Evolutionary conservation across 1,140 invertebrate species (phyloP).

Genomic region (Bombus waltoni): DNA sequence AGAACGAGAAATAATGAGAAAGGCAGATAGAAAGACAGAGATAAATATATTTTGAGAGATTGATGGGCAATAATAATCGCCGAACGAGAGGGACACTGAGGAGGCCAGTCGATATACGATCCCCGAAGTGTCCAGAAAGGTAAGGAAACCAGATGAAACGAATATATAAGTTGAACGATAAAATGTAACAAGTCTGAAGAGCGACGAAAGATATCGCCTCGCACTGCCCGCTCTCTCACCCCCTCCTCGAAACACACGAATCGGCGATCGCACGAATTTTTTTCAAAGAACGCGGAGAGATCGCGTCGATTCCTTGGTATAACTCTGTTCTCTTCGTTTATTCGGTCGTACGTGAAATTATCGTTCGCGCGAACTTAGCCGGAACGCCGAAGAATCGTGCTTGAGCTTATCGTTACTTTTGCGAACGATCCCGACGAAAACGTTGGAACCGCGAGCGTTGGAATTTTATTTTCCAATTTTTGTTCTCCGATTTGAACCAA

Average conservation of each 20-base stretch:
- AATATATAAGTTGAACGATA: conserved; percentile 20
- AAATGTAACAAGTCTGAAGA: conserved; percentile 38
- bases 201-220: conserved; percentile 65
- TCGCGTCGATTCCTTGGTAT: not conserved
- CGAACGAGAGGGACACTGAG: conserved; percentile 71
- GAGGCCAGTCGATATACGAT: conserved; percentile 64
- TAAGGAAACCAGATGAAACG: conserved; percentile 69
- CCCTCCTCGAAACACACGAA: conserved; percentile 44
- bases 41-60: conserved; percentile 59
- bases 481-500: too few species aligned
- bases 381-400: too few species aligned
- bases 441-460: not conserved
- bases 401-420: not conserved
- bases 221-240: conserved; percentile 80
- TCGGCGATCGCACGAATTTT: conserved; percentile 61
- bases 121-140: conserved; percentile 78
- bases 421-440: not conserved
- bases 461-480: not conserved
- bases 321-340: not conserved
- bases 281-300: not conserved
- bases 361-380: not conserved
- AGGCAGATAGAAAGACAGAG: conserved; percentile 51
- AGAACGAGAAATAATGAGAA: conserved; percentile 59
- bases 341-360: not conserved
- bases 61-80: conserved; percentile 47